Percentiles rank a stretch among this genome's conserved stretches.
Evolutionary conservation across 2,113 vertebrate species (phyloP).

Genomic region (Megaceryle torquata): DNA sequence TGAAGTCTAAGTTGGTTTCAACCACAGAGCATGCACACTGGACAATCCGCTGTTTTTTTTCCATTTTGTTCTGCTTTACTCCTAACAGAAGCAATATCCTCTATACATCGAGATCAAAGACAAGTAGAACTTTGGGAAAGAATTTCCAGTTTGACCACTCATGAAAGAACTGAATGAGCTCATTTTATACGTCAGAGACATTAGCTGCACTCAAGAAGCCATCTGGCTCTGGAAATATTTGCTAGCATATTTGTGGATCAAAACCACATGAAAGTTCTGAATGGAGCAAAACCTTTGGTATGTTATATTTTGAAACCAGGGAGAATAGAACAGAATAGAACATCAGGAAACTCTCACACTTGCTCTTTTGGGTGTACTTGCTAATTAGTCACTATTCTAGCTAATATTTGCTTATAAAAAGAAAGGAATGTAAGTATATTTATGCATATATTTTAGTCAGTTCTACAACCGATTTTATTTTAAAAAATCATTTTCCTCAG

Average conservation of each 20-base stretch:
- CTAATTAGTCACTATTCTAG: conserved; percentile 27
- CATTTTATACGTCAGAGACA: background rate
- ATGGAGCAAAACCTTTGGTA: background rate
- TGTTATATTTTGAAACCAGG: conserved; percentile 20
- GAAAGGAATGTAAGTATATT: background rate
- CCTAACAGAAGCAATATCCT: background rate
- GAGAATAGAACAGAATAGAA: background rate
- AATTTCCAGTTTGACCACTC: conserved; percentile 6
- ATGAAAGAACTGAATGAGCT: background rate
- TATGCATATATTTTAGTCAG: background rate
- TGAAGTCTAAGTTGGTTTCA: background rate
- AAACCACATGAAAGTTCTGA: background rate
- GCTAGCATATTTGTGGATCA: conserved; percentile 23
- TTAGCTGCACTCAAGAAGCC: background rate
- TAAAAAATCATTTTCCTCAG: background rate
- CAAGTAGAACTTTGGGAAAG: background rate
- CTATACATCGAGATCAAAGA: background rate
- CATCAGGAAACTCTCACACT: background rate
- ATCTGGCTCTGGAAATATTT: background rate
- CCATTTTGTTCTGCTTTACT: background rate
- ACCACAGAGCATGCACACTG: background rate
- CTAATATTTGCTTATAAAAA: conserved; percentile 46
- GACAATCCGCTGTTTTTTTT: background rate
- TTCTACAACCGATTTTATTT: background rate
- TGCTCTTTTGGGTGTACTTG: conserved; percentile 15